Evolutionary conservation across 2,888 invertebrate genomes (phyloP).

Genomic region (Rotaria macrura): DNA sequence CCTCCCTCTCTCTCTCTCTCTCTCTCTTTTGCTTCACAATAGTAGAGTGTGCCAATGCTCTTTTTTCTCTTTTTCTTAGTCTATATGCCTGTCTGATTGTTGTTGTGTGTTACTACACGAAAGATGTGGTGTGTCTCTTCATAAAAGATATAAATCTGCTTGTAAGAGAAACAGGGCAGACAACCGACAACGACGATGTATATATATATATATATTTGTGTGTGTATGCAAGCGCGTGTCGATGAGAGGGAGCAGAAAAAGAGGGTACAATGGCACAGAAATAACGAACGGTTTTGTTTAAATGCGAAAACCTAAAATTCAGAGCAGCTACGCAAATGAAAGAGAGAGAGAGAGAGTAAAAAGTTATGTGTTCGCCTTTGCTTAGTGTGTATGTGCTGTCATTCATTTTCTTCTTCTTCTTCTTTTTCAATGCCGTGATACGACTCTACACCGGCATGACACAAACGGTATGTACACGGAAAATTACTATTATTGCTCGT

Average conservation of each 20-base stretch:
- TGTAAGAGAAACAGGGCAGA: neutral
- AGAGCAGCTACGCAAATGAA: neutral
- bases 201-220: no score
- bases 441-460: neutral
- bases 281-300: neutral
- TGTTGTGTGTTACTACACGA: conserved; percentile 15
- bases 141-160: conserved; percentile 21
- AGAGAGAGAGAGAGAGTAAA: neutral
- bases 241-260: neutral
- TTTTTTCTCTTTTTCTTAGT: conserved; percentile 1
- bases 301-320: conserved; percentile 12
- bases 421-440: neutral
- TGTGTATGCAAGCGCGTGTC: neutral
- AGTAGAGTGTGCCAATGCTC: neutral
- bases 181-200: neutral
- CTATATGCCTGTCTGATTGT: conserved; percentile 7
- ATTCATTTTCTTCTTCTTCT: neutral
- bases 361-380: neutral
- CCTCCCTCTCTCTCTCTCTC: neutral
- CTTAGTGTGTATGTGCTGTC: neutral
- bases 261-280: neutral
- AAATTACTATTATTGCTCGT: neutral
- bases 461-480: conserved; percentile 12
- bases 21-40: neutral
- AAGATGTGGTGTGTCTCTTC: conserved; percentile 6